phyloP scores from a whole-genome alignment of 1,140 invertebrate species.

The Magallana gigas region DNA sequence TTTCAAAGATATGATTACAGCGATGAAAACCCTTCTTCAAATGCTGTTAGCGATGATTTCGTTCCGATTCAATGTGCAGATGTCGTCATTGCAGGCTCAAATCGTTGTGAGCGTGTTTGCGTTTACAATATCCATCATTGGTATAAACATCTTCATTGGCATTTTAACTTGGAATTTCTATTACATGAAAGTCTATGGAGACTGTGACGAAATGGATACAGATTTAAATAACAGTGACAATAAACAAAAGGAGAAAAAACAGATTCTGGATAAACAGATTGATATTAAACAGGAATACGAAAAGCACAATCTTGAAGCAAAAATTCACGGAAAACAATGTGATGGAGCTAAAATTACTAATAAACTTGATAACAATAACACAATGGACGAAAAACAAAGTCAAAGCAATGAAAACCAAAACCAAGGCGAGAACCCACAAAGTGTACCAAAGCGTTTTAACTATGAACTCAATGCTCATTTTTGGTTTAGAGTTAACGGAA shows the following conservation, averaged over 20 bases:
- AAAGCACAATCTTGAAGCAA: no score
- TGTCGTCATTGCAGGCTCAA: not conserved
- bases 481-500: conserved; percentile 12
- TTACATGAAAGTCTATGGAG: not conserved
- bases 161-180: conserved; percentile 37
- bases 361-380: no score
- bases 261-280: not conserved
- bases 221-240: no score
- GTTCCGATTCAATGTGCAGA: conserved; percentile 35
- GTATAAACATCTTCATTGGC: conserved; percentile 41
- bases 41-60: conserved; percentile 40
- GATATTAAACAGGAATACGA: no score
- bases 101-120: conserved; percentile 35
- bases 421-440: no score
- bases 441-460: conserved; percentile 12
- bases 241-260: not conserved
- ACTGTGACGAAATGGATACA: not conserved
- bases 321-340: no score
- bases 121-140: conserved; percentile 41
- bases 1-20: conserved; percentile 43
- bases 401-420: no score
- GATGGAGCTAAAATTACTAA: no score
- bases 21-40: conserved; percentile 40
- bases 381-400: no score
- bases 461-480: conserved; percentile 44